These are phyloP conservation scores for Ophion ellenae DNA, from an alignment of 2,888 invertebrate genomes.

Conservation along the genomic window DNA sequence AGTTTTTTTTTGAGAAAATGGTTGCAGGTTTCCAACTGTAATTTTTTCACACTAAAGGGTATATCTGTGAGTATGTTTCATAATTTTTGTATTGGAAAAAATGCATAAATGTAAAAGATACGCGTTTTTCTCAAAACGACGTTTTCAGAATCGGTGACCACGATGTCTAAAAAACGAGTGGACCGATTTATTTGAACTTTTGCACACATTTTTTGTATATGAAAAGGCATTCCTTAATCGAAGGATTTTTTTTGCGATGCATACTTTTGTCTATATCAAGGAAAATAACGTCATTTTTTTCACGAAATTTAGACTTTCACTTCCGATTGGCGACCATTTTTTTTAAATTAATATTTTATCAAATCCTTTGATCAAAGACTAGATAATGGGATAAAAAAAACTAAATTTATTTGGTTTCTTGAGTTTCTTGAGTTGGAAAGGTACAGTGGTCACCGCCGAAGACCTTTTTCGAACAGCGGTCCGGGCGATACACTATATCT, in stretches of 20 bases:
- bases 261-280: conserved; percentile 35
- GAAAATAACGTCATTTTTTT: conserved; percentile 28
- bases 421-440: background rate
- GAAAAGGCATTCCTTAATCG: conserved; percentile 22
- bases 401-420: conserved; percentile 19
- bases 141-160: conserved; percentile 31
- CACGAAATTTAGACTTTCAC: conserved; percentile 30
- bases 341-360: conserved; percentile 12
- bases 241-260: conserved; percentile 2
- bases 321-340: conserved; percentile 37
- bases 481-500: conserved; percentile 23
- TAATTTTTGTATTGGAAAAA: background rate
- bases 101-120: background rate
- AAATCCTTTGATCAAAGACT: conserved; percentile 37
- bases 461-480: conserved; percentile 30
- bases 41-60: background rate
- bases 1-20: background rate
- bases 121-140: background rate
- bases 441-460: conserved; percentile 27
- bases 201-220: conserved; percentile 11
- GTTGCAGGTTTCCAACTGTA: background rate
- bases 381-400: conserved; percentile 38
- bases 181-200: conserved; percentile 15
- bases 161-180: conserved; percentile 3
- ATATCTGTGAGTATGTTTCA: background rate